Base-by-base conservation (phyloP, 2,888 invertebrate species). In the Temnothorax ravouxi region DNA sequence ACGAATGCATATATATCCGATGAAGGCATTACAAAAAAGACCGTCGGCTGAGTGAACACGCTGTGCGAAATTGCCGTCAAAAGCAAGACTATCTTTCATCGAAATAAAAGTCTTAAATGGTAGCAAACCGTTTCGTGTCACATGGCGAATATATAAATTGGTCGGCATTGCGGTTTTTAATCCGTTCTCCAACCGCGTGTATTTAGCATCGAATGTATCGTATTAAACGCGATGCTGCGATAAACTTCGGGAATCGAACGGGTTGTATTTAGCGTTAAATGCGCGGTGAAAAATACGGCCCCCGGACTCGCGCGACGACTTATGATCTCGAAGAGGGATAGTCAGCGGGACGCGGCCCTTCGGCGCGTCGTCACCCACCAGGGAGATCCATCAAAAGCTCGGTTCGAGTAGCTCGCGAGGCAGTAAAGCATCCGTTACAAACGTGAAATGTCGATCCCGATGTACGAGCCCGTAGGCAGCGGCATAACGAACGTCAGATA, bases 401-500 rank as follows among this genome's bases (percentile, higher is more conserved):
- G 34, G 61, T 25, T 41, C 52, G 66, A 83, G 81, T 67, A 84
- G 41, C 66, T 83, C 84, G 69, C 69, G 79, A 90, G 71, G 89
- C 90, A 92, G 92, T 92, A 93, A 93, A 93, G 91, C 89, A 93
- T 93, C 89, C 75, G 67, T 44, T 76, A 74, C 84, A 59, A 85
- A 83, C 77, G 87, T 85, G 85, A 86, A 87, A 88, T 88, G 86
- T 69, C 82, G 71, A 77, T 64, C 62, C 82, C 21, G 83, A 44
- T 41, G 62, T 69, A 82, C 72, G 66, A 62, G 25, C 69, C 85
- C 86, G 76, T 56, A 61, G 87, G 88, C 89, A 86, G 72, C 88
- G 86, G 91, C 91, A 90, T 93, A 93, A 93, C 93, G 93, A 93
- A 93, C 91, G 92, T 92, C 91, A 88, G 93, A 92, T 92, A 92